Percentiles rank a stretch among this genome's conserved stretches.
Conservation (phyloP, 2,888 invertebrate genomes). For the Frankliniella fusca region DNA sequence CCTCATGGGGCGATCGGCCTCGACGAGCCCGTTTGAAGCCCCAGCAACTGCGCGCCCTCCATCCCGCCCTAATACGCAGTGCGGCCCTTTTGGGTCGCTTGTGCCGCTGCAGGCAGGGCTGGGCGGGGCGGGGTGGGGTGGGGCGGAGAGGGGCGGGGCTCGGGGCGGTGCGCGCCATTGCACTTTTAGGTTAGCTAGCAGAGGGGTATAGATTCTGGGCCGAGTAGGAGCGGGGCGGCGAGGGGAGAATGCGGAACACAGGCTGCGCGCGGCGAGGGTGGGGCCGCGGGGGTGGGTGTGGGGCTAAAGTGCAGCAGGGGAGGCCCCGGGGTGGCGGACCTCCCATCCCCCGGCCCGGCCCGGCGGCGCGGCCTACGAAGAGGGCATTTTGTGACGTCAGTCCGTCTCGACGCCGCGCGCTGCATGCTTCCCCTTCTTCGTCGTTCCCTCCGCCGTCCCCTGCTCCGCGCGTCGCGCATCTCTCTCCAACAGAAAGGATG, state of each 20-base stretch:
- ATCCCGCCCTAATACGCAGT: not conserved
- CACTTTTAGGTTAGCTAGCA: slow-evolving; percentile 17
- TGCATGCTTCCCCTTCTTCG: not conserved
- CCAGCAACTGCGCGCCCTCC: not conserved
- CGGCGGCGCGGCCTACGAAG: not conserved
- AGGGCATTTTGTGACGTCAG: slow-evolving; percentile 11
- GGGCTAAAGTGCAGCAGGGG: not conserved
- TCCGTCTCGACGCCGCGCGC: not conserved
- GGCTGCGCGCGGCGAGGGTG: not conserved
- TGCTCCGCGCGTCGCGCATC: not conserved
- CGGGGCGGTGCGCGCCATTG: slow-evolving; percentile 12
- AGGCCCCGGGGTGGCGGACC: not conserved
- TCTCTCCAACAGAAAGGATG: no score
- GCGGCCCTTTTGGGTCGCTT: not conserved
- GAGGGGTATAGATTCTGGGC: slow-evolving; percentile 15
- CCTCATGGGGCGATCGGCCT: no score
- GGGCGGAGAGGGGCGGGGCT: not conserved
- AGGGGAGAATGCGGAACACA: not conserved
- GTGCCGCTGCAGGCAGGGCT: no score
- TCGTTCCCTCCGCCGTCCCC: not conserved
- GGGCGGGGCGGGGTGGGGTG: not conserved
- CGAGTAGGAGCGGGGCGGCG: not conserved
- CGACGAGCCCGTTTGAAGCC: no score
- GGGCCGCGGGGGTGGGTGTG: not conserved
- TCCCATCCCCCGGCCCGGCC: not conserved